These are phyloP conservation scores for Eilema sororculum DNA, from an alignment of 2,888 invertebrate species.

Conservation along the genomic window DNA sequence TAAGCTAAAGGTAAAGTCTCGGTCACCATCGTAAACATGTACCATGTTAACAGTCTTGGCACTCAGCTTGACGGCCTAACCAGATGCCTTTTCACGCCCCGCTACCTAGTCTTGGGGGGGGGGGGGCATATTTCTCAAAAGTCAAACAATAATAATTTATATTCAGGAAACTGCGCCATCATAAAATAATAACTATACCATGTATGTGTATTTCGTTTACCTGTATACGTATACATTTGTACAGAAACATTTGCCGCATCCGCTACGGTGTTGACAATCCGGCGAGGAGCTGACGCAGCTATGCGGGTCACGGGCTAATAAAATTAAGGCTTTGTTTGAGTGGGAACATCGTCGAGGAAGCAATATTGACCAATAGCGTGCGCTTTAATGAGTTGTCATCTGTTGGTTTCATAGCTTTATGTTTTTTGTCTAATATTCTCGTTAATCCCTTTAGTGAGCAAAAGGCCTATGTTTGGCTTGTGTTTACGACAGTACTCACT, in stretches of 20 bases:
- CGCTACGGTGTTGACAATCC: conserved; percentile 47
- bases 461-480: neutral
- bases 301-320: conserved; percentile 67
- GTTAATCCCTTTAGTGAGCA: neutral
- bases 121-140: no score
- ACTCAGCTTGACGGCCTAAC: no score
- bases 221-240: neutral
- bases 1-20: no score
- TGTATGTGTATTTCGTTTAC: neutral
- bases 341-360: conserved; percentile 70
- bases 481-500: neutral
- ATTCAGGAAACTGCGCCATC: neutral
- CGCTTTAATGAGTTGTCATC: conserved; percentile 51
- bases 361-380: conserved; percentile 60
- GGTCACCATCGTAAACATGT: no score
- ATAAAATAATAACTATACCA: neutral
- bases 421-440: neutral
- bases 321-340: conserved; percentile 73
- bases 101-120: no score
- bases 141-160: neutral
- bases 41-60: no score
- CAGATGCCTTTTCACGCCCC: no score
- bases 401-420: conserved; percentile 23
- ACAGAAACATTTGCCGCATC: conserved; percentile 21
- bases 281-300: conserved; percentile 47